phyloP scores from a whole-genome alignment of 2,113 vertebrate species.

The Cheirogaleus medius region DNA sequence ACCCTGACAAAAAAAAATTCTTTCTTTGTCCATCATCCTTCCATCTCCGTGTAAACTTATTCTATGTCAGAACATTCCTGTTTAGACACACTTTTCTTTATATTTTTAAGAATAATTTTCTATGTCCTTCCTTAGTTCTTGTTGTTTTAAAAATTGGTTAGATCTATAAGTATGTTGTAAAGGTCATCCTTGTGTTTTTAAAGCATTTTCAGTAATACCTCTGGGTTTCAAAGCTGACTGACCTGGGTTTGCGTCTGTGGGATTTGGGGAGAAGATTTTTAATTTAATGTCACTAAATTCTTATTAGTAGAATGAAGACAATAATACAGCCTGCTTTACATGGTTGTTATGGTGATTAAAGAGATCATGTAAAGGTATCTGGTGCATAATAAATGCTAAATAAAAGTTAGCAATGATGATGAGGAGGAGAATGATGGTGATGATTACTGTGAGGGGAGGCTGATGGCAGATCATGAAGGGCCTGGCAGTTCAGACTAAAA shows the following conservation, averaged over 20 bases:
- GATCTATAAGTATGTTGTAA: background rate
- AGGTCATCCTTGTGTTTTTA: background rate
- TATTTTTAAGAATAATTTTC: background rate
- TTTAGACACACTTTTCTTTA: background rate
- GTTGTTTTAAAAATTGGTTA: slow-evolving; percentile 9
- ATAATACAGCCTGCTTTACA: background rate
- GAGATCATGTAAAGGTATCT: background rate
- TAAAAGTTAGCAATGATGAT: background rate
- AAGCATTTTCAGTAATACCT: background rate
- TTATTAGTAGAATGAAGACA: slow-evolving; percentile 17
- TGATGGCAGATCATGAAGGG: background rate
- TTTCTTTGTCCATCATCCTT: background rate
- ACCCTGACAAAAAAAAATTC: background rate
- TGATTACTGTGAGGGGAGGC: background rate
- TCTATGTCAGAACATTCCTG: background rate
- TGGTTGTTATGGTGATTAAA: background rate
- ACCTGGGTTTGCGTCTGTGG: background rate
- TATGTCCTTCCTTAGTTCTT: background rate
- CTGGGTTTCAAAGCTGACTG: background rate
- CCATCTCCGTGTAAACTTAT: background rate
- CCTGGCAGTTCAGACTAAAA: background rate
- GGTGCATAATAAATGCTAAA: slow-evolving; percentile 36
- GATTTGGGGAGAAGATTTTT: background rate
- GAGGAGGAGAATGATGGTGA: background rate
- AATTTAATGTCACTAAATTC: slow-evolving; percentile 2